A percentile compares a stretch with the other conserved stretches of the same genome.
Evolutionary conservation across 2,797 vertebrate genomes (phyloP).

Genomic region (Falco peregrinus): DNA sequence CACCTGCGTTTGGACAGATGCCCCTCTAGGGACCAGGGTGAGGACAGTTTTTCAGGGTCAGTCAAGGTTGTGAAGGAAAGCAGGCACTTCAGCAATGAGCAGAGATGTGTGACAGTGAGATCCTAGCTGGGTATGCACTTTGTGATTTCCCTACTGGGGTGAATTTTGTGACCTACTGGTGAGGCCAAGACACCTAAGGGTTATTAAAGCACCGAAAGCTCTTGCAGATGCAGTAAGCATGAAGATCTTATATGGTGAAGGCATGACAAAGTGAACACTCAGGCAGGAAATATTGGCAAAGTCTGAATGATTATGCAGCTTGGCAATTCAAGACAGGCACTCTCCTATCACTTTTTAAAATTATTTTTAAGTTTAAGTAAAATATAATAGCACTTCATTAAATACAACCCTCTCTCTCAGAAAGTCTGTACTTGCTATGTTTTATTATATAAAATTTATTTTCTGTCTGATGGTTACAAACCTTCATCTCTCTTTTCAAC

Average conservation of each 20-base stretch:
- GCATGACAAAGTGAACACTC: neutral
- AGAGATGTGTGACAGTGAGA: neutral
- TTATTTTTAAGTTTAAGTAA: neutral
- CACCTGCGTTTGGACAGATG: neutral
- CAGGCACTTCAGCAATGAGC: neutral
- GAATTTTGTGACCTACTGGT: neutral
- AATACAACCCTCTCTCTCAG: neutral
- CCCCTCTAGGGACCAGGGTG: too few relatives aligned
- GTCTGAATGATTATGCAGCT: neutral
- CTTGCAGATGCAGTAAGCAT: neutral
- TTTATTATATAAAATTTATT: neutral
- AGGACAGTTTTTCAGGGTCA: neutral
- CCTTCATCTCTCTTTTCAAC: neutral
- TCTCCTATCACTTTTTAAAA: neutral
- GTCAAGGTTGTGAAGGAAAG: neutral
- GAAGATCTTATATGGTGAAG: neutral
- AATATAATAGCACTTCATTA: neutral
- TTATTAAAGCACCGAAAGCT: neutral
- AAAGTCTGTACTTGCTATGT: neutral
- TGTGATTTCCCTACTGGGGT: rapidly evolving
- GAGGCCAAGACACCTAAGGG: neutral
- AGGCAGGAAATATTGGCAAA: neutral
- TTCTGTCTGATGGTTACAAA: neutral
- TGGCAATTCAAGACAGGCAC: neutral
- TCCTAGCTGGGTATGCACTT: neutral